Base-by-base conservation (phyloP, 2,888 invertebrate species). In the Cylindroiulus punctatus region DNA sequence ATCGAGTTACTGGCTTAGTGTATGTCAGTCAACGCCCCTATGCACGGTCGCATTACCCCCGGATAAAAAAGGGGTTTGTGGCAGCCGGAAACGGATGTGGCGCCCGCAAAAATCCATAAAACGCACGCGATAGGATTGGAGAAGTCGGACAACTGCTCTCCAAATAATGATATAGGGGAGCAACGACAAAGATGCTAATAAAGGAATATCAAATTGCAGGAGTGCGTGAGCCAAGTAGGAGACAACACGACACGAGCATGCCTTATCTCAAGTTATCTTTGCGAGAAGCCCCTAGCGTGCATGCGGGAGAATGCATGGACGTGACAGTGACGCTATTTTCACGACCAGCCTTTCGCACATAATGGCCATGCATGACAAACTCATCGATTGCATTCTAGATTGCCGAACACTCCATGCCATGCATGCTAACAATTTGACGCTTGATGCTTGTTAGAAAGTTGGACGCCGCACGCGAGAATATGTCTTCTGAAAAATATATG, bases 251-350 rank as follows among this genome's bases (percentile, higher is more conserved):
- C 36, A 36, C 36, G 47, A 14, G 14, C 47, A 47, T 47, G 47
- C 47, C 47, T 47, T 47, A 47, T 47, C 47, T 14, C 8, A 44
- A 42, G 42, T 42, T 10, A 42, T 5, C 10, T 47, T 10, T 10
- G 47, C 47, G 47, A 47, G 47, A 47, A 47, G 47, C 47, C 47
- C 47, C 47, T 12, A 47, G 47, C 17, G 47, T 47, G 47, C 47
- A 47, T 47, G 47, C 47, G 47, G 47, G 47, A 47, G 47, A 47
- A 47, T 47, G 47, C 47, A 47, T 47, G 47, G 47, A 47, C 47
- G 47, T 47, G 47, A 47, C 47, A 47, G 17, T 47, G 47, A 47
- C 47, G 47, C 47, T 47, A 47, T 47, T 47, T 47, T 47, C 47
- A 17, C 47, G 1, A 44, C 14, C 44, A 44, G 44, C 44, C 14